These are phyloP conservation scores for Geodia barretti DNA, from an alignment of 37 sponge, comb jelly and placozoan species.

Conservation along the genomic window DNA sequence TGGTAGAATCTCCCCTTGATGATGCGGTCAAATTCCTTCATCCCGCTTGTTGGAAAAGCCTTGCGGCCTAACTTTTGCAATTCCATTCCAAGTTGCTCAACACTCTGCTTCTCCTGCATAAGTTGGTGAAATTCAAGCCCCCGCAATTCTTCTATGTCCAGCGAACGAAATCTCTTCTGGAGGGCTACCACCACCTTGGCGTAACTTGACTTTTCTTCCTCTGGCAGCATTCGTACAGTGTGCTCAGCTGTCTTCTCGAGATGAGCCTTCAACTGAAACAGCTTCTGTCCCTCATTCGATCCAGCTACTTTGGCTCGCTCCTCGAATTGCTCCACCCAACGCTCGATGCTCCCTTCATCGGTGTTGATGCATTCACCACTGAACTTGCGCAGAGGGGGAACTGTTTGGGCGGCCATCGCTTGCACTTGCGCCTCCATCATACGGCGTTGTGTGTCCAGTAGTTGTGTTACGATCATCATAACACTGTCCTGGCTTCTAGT, in stretches of 20 bases:
- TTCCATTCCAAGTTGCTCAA: constrained; percentile 17
- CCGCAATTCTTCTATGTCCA: constrained; percentile 26
- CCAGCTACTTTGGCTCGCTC: constrained; percentile 16
- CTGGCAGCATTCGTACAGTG: constrained; percentile 12
- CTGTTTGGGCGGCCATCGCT: neutral
- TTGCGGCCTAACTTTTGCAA: constrained; percentile 34
- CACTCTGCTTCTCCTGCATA: constrained; percentile 19
- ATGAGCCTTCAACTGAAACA: constrained; percentile 13
- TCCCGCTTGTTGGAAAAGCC: constrained; percentile 11
- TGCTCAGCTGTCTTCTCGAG: neutral
- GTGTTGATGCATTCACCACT: constrained; percentile 21
- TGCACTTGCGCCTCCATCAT: constrained; percentile 11
- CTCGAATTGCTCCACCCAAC: constrained; percentile 42
- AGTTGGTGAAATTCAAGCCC: constrained; percentile 35
- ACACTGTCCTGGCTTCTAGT: too few relatives aligned
- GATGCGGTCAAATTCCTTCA: constrained; percentile 8
- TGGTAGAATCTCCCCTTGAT: constrained; percentile 25
- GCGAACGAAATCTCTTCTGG: constrained; percentile 7
- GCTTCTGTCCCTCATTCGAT: constrained; percentile 25
- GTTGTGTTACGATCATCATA: neutral
- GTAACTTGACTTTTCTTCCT: neutral
- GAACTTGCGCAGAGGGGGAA: constrained; percentile 18
- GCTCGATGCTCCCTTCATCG: constrained; percentile 28
- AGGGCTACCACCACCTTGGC: constrained; percentile 6
- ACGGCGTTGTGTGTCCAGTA: neutral